Percentiles rank a stretch among this genome's conserved stretches.
phyloP scores from a whole-genome alignment of 2,797 vertebrate species.

The Alcedo atthis region DNA sequence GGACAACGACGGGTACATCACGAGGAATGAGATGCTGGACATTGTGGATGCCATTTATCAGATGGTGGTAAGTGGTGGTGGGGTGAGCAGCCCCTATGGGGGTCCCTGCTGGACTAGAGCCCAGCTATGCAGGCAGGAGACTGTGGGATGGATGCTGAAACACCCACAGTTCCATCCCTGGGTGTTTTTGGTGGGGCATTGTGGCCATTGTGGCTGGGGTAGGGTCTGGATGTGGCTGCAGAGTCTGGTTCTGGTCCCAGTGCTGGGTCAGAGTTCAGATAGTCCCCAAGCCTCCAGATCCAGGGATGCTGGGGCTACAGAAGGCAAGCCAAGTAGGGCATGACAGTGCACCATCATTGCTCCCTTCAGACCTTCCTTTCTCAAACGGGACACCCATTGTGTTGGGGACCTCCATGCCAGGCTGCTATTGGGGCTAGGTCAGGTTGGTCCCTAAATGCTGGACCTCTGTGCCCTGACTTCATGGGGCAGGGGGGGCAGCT shows the following conservation, averaged over 20 bases:
- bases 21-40: conserved; percentile 97
- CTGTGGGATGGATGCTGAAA: neutral
- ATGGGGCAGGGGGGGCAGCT: neutral
- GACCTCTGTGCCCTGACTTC: neutral
- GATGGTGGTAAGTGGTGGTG: conserved; percentile 90
- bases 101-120: neutral
- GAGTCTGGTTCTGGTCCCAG: neutral
- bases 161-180: neutral
- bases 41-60: conserved; percentile 99
- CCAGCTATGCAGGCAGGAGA: rapidly evolving
- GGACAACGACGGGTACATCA: conserved; percentile 98
- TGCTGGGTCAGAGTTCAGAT: too few species aligned
- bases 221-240: neutral
- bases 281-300: too few species aligned
- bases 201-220: rapidly evolving
- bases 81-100: neutral
- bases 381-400: too few species aligned
- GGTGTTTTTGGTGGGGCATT: neutral
- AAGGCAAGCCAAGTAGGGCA: too few species aligned
- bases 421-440: too few species aligned
- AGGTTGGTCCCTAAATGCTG: rapidly evolving
- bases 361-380: too few species aligned
- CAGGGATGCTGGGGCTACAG: too few species aligned
- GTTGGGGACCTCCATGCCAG: too few species aligned
- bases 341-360: too few species aligned